phyloP scores from a whole-genome alignment of 2,888 invertebrate genomes.

The Chloromyia formosa region DNA sequence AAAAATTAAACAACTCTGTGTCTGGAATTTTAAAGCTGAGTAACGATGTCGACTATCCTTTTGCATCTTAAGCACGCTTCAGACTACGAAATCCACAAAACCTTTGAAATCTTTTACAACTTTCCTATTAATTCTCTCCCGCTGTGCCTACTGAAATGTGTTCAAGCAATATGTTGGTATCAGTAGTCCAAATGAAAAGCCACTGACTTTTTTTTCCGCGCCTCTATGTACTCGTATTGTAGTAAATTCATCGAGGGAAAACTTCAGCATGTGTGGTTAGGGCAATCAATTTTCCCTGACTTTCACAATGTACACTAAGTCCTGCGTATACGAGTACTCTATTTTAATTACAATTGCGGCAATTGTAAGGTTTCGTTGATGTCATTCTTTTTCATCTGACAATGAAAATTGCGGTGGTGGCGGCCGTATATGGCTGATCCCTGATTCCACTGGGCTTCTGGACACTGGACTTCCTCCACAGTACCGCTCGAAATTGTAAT shows the following conservation, averaged over 20 bases:
- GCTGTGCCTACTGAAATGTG: neutral
- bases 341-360: slow-evolving; percentile 42
- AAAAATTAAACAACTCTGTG: too few relatives aligned
- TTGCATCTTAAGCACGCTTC: too few relatives aligned
- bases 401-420: slow-evolving; percentile 15
- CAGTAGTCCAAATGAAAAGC: slow-evolving; percentile 19
- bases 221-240: too few relatives aligned
- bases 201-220: slow-evolving; percentile 13
- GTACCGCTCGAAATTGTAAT: neutral
- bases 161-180: too few relatives aligned
- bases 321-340: slow-evolving; percentile 4
- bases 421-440: neutral
- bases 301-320: slow-evolving; percentile 7
- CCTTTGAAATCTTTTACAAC: too few relatives aligned
- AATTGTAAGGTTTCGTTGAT: slow-evolving; percentile 39
- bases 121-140: too few relatives aligned
- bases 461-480: too few relatives aligned
- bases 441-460: neutral
- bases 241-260: neutral
- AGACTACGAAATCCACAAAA: too few relatives aligned
- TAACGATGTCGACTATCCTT: too few relatives aligned
- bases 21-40: too few relatives aligned
- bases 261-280: slow-evolving; percentile 12
- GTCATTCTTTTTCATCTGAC: neutral
- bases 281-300: slow-evolving; percentile 17